Base-by-base conservation (phyloP, 2,113 vertebrate genomes). In the Cinclus cinclus region DNA sequence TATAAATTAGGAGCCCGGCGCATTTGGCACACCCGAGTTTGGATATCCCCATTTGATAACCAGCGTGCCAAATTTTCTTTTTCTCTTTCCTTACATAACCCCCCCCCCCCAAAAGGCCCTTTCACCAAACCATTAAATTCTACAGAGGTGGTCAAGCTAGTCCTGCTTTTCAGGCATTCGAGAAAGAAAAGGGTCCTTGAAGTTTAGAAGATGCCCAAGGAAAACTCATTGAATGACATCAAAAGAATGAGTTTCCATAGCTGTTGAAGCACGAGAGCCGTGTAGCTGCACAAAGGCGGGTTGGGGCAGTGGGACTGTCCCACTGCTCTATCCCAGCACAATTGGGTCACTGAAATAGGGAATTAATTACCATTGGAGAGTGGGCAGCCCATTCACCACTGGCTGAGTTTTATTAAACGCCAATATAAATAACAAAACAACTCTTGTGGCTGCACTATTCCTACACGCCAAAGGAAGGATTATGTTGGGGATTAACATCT, bases 341-440 rank as follows among this genome's bases (percentile, higher is more conserved):
- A 98, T 98, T 97, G 98, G 98, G 98, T 98, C 98, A 98, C 98
- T 98, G 98, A 98, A 98, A 98, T 98, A 97, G 98, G 97, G 98
- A 98, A 98, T 98, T 98, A 98, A 98, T 98, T 98, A 98, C 97
- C 98, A 98, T 98, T 98, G 98, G 98, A 98, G 98, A 98, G 98
- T 97, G 98, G 98, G 98, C 98, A 97, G 97, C 97, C 97, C 97
- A 98, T 98, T 98, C 98, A 98, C 90, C 91, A 30, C 98, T 96
- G 97, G 94, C 98, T 97, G 97, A 97, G 98, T 98, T 98, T 98
- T 98, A 98, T 98, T 98, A 98, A 98, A 98, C 98, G 98, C 98
- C 98, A 98, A 98, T 98, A 98, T 98, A 98, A 98, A 98, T 98
- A 98, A 98, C 98, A 98, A 98, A 98, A 98, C 98, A 98, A 98